Evolutionary conservation across 1,140 invertebrate species (phyloP).

Genomic region (Lepidurus arcticus): DNA sequence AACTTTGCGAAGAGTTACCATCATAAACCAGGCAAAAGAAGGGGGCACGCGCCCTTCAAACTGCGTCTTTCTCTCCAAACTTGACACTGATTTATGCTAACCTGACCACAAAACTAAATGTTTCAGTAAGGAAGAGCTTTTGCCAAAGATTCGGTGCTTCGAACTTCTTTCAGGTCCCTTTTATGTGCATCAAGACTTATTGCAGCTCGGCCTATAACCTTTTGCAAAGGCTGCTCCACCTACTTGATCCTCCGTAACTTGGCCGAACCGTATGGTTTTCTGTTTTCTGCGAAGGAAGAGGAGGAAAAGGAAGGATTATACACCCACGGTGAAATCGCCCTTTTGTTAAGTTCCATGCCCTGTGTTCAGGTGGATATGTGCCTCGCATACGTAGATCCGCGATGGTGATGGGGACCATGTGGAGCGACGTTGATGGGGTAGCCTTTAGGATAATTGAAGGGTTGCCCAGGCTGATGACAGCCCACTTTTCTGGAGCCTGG

Average conservation of each 20-base stretch:
- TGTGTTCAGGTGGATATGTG: neutral
- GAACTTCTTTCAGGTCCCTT: neutral
- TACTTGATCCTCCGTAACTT: neutral
- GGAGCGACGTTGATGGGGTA: neutral
- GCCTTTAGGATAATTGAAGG: slow-evolving; percentile 21
- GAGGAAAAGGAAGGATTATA: neutral
- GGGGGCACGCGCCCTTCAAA: slow-evolving; percentile 8
- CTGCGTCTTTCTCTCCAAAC: neutral
- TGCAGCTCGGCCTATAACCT: slow-evolving; percentile 14
- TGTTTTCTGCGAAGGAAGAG: neutral
- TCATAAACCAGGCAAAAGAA: neutral
- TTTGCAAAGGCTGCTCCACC: neutral
- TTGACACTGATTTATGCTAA: slow-evolving; percentile 18
- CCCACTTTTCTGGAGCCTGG: neutral
- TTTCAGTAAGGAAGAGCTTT: neutral
- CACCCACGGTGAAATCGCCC: neutral
- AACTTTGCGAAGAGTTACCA: neutral
- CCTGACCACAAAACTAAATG: neutral
- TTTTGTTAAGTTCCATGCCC: neutral
- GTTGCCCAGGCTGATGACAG: neutral
- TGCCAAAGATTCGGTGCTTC: neutral
- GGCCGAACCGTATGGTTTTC: no score
- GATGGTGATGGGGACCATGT: neutral
- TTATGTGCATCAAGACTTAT: neutral
- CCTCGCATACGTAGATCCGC: neutral